Conservation (phyloP, 2,888 invertebrate genomes). For the Andrena haemorrhoa region DNA sequence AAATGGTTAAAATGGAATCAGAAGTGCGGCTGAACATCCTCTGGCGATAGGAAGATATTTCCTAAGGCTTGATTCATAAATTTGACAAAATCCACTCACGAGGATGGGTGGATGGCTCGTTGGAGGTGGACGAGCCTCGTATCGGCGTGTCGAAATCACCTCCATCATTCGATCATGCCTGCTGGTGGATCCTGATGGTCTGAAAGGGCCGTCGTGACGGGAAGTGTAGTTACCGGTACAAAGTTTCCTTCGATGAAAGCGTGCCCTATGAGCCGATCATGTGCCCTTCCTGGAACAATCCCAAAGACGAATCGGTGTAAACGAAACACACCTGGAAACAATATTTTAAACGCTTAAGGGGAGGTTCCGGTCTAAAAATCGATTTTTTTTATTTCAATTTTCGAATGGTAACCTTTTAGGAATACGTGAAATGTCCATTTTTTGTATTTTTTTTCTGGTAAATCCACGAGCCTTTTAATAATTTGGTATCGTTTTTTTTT, state of each 20-base stretch:
- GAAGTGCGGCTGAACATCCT: neutral
- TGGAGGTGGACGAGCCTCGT: slow-evolving; percentile 82
- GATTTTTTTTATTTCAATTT: no score
- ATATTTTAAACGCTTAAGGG: no score
- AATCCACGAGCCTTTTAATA: no score
- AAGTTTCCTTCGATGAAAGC: slow-evolving; percentile 1
- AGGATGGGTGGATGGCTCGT: slow-evolving; percentile 78
- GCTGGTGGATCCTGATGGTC: slow-evolving; percentile 45
- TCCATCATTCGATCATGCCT: slow-evolving; percentile 80
- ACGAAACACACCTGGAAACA: no score
- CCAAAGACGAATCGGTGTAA: neutral
- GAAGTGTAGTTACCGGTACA: slow-evolving; percentile 23
- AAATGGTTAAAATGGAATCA: slow-evolving; percentile 16
- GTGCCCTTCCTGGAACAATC: neutral
- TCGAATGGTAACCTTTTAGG: no score
- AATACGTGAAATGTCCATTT: no score
- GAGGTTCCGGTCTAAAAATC: no score
- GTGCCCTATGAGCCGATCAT: neutral
- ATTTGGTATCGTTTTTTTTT: no score
- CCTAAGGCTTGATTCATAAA: neutral
- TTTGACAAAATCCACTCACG: slow-evolving; percentile 70
- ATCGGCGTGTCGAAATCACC: slow-evolving; percentile 83
- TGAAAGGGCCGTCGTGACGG: slow-evolving; percentile 35
- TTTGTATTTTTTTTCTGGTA: no score
- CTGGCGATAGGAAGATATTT: slow-evolving; percentile 34